Evolutionary conservation across 2,888 invertebrate genomes (phyloP), one percentile per base, ranked within the genome.

Genomic region (Geophilus truncorum): DNA sequence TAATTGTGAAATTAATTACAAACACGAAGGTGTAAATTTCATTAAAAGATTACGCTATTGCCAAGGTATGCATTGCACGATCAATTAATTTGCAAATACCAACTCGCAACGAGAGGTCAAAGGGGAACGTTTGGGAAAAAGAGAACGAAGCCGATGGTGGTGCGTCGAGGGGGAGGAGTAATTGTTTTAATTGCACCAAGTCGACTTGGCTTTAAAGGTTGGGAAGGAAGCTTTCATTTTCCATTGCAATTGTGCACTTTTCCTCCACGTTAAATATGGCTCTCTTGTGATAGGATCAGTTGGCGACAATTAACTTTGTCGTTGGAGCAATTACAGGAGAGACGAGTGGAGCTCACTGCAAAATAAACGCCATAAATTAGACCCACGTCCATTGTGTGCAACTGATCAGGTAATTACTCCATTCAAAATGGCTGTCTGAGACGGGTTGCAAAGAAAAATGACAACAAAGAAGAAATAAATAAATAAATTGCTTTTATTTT

Each of bases 261-360:
- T 77, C 36, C 34, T 36, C 36, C 30, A 77, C 77, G 77, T 77
- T 77, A 77, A 77, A 77, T 77, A 77, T 77, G 77, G 77, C 77
- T 34, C 36, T 77, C 36, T 34, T n/a, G 77, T 77, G 77, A 77
- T 77, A 77, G 77, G 77, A 77, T 77, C 77, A 77, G 77, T 77
- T 77, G 70, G 77, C 77, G 36, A 77, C 77, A 77, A 77, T 77
- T 77, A 77, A 77, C 77, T 77, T 36, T 77, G 77, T 77, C 77
- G 36, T 77, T 77, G 77, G 77, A 70, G 77, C 77, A 77, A 77
- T 77, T 77, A 77, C 77, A 77, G 77, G 28, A 77, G 77, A 77
- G 77, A 70, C 70, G 70, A 70, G 70, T 70, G 70, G 70, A 70
- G 70, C 70, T n/a, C 70, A 70, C 77, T 34, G 77, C 36, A 36